Base-by-base conservation (phyloP, 30 jellyfish, hydroid and myxozoan genomes). In the Pelagia noctiluca region DNA sequence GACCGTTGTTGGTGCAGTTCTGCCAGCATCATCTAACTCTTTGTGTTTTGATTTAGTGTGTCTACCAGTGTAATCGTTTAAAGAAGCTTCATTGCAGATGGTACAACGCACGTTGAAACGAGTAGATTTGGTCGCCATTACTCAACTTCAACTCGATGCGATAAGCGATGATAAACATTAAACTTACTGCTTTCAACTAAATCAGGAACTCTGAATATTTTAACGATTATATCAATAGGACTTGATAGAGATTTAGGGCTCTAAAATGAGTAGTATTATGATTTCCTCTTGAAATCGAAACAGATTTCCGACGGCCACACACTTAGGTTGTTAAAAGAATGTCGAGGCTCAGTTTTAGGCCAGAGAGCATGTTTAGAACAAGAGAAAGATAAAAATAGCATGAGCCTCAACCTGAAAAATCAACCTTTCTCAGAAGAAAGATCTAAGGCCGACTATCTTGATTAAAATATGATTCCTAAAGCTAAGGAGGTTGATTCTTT, bases 41-140 rank as follows among this genome's bases (percentile, higher is more conserved):
- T 48, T 48, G 62, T 13, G 62, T 11, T 11, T n/a, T 48, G 62
- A 48, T 48, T 48, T 48, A n/a, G n/a, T n/a, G n/a, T n/a, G n/a
- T n/a, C n/a, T n/a, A n/a, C n/a, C n/a, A n/a, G n/a, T n/a, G n/a
- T 11, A n/a, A 11, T 13, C n/a, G 62, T 48, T n/a, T 48, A 48
- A 13, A 48, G n/a, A 48, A 48, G n/a, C 62, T 11, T 48, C 62
- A 48, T 48, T 48, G 62, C 62, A 48, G 62, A 48, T 48, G 62
- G n/a, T 48, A n/a, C 62, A 48, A 48, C 62, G 62, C 62, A 48
- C 62, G 62, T 48, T 48, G 62, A 48, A 48, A 48, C n/a, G 62
- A 48, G n/a, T 48, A 48, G n/a, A 48, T 48, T 48, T 48, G n/a
- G 62, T 48, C 13, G 62, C n/a, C 62, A 48, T 48, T 48, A n/a